Conservation (phyloP, 2,888 invertebrate genomes). For the Trichopoda pennipes region DNA sequence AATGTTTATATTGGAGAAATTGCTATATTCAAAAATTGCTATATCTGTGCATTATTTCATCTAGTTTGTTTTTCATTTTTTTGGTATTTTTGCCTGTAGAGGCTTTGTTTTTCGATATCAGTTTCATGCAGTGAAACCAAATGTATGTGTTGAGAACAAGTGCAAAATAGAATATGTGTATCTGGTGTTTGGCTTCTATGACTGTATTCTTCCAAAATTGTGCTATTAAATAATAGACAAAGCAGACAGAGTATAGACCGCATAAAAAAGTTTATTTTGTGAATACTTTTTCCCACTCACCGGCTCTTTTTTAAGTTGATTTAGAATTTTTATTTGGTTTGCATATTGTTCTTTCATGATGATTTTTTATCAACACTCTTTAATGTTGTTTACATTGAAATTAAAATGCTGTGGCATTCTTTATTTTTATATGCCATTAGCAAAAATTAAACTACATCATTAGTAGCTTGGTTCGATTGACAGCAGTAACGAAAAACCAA, state of each 20-base stretch:
- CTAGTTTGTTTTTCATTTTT: too few relatives aligned
- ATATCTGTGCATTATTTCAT: too few relatives aligned
- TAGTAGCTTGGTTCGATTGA: background rate
- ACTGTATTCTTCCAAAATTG: constrained; percentile 10
- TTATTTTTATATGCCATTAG: constrained; percentile 55
- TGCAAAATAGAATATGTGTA: background rate
- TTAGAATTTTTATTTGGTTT: constrained; percentile 22
- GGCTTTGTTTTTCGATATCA: too few relatives aligned
- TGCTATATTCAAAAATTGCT: too few relatives aligned
- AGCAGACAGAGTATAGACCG: constrained; percentile 48
- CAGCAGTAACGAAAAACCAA: constrained; percentile 12
- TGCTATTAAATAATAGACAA: constrained; percentile 54
- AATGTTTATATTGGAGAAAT: too few relatives aligned
- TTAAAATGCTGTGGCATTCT: constrained; percentile 38
- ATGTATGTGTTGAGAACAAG: background rate
- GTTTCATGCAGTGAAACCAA: too few relatives aligned
- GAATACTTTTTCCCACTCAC: background rate
- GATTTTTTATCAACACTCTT: constrained; percentile 15
- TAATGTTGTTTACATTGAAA: constrained; percentile 20
- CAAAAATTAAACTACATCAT: constrained; percentile 25
- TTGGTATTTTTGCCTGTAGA: too few relatives aligned
- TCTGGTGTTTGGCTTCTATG: constrained; percentile 10
- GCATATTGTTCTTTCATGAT: background rate
- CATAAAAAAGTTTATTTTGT: constrained; percentile 48
- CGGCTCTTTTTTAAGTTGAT: background rate